A percentile compares a stretch with the other conserved stretches of the same genome.
phyloP scores from a whole-genome alignment of 2,888 invertebrate species.

The Pomacea canaliculata region DNA sequence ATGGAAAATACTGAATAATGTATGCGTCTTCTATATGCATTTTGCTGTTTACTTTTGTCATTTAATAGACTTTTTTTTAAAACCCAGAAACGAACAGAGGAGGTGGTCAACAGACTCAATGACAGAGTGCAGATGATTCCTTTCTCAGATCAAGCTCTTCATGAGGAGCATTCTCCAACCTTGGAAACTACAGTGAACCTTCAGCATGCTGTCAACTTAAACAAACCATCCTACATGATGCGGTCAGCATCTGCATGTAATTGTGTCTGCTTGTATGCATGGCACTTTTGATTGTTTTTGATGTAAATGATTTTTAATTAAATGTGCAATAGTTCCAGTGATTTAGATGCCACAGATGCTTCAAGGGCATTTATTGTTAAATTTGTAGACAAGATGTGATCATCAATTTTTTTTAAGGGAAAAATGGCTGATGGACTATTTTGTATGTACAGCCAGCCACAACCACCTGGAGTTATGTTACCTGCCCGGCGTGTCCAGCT shows the following conservation, averaged over 20 bases:
- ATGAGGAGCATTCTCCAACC: conserved; percentile 44
- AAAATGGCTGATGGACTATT: too few relatives aligned
- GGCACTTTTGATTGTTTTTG: too few relatives aligned
- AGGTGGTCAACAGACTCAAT: conserved; percentile 63
- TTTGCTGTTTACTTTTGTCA: not conserved
- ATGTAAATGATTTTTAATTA: too few relatives aligned
- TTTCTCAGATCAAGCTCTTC: conserved; percentile 24
- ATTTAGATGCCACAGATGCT: too few relatives aligned
- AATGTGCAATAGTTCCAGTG: too few relatives aligned
- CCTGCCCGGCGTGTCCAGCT: conserved; percentile 51
- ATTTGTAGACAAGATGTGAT: too few relatives aligned
- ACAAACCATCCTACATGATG: conserved; percentile 27
- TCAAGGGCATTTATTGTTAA: too few relatives aligned
- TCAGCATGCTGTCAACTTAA: conserved; percentile 13
- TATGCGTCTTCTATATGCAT: not conserved
- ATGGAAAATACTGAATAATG: not conserved
- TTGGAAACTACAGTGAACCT: conserved; percentile 45
- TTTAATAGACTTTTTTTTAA: too few relatives aligned
- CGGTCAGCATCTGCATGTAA: not conserved
- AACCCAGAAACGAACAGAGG: conserved; percentile 53
- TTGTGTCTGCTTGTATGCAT: too few relatives aligned
- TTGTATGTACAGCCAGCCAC: conserved; percentile 41
- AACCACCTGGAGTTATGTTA: conserved; percentile 45
- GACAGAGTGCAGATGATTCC: conserved; percentile 65
- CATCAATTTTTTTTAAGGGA: too few relatives aligned